Evolutionary conservation across 2,888 invertebrate genomes (phyloP).

Genomic region (Stictocephala bisonia): DNA sequence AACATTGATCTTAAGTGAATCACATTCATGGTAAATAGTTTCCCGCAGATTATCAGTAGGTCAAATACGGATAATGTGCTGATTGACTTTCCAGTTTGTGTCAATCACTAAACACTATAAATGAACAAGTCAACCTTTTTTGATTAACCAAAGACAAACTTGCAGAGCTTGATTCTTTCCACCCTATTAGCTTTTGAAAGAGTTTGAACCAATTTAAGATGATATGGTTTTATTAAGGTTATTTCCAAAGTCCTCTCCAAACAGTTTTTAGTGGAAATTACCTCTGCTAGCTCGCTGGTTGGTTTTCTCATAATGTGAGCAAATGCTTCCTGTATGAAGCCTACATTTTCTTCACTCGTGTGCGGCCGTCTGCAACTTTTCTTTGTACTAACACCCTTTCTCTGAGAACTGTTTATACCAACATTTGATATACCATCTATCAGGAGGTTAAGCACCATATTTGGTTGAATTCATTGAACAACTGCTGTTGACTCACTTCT

Average conservation of each 20-base stretch:
- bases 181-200: neutral
- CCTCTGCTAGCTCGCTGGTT: neutral
- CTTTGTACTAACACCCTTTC: constrained; percentile 42
- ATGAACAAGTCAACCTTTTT: constrained; percentile 41
- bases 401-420: constrained; percentile 41
- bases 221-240: neutral
- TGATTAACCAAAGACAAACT: constrained; percentile 26
- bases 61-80: constrained; percentile 39
- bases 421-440: constrained; percentile 37
- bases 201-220: too few relatives aligned
- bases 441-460: constrained; percentile 32
- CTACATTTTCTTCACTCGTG: constrained; percentile 40
- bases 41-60: constrained; percentile 16
- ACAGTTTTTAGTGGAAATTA: neutral
- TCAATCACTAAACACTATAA: constrained; percentile 44
- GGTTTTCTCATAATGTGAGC: neutral
- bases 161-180: neutral
- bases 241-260: neutral
- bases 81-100: constrained; percentile 31
- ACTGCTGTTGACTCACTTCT: constrained; percentile 35
- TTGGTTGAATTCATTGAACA: constrained; percentile 26
- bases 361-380: constrained; percentile 34
- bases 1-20: constrained; percentile 43
- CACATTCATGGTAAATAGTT: constrained; percentile 36
- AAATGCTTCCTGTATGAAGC: constrained; percentile 15